Evolutionary conservation across 2,888 invertebrate species (phyloP), one percentile per base, ranked within the genome.

Genomic region (Charanyca ferruginea): DNA sequence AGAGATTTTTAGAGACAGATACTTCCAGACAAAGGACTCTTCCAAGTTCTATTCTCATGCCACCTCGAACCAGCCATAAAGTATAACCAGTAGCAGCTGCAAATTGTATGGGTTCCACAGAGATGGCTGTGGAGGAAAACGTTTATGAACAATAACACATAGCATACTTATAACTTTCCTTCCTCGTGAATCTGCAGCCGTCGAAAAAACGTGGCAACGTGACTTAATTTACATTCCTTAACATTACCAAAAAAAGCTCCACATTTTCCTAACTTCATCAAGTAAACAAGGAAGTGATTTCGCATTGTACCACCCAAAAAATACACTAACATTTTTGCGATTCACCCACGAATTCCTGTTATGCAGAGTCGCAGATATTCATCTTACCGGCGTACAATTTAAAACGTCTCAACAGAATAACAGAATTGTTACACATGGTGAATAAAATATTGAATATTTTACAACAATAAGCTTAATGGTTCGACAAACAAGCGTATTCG

Each of bases 401-500:
- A 62, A 75, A 73, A 70, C 18, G 47, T 72, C 67, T 65, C 52
- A 48, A 65, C 68, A 73, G 63, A 72, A 70, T 80, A 72, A 70
- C 70, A 69, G 70, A 79, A 71, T 75, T 69, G 51, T 74, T 75
- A 73, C 70, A 76, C 64, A 60, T 53, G 51, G 54, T 66, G 63
- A 53, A 68, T 61, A 73, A 77, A 81, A 83, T 80, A 79, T 74
- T 67, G 59, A 69, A 81, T 81, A 81, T 80, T 83, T 81, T 87
- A 81, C 81, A 85, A 85, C 85, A 89, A 87, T 83, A 81, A 80
- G 83, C 82, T 83, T 85, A 89, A 87, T 86, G 86, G 86, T 81
- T 88, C 83, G 76, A 85, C 87, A 90, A 90, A 90, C 87, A 88
- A 87, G 83, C 84, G 84, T 84, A 85, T 83, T 83, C 82, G 73